Conservation (phyloP, 2,113 vertebrate species). For the Sturnus vulgaris region DNA sequence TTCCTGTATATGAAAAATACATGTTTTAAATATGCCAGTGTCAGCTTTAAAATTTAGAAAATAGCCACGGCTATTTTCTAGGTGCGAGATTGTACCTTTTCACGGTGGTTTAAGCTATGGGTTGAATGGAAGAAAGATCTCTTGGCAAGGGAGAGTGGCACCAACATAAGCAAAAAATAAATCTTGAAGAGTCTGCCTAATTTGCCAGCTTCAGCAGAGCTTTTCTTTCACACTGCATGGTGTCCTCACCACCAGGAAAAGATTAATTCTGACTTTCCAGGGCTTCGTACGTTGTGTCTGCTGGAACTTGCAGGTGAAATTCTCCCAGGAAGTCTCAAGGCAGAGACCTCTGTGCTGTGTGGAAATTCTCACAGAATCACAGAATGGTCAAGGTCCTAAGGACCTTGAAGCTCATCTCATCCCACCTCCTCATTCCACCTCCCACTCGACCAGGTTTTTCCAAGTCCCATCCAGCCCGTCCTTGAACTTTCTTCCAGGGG, state of each 20-base stretch:
- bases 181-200: not conserved
- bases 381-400: not conserved
- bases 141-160: not conserved
- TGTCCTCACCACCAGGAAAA: not conserved
- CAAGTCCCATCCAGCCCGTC: too few relatives aligned
- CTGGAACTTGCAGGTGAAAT: not conserved
- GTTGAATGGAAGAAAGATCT: not conserved
- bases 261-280: not conserved
- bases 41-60: not conserved
- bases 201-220: not conserved
- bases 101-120: accelerated
- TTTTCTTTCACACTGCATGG: not conserved
- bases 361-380: not conserved
- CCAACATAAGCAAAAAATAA: not conserved
- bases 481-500: not conserved
- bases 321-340: not conserved
- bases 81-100: accelerated
- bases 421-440: not conserved
- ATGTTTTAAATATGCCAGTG: accelerated
- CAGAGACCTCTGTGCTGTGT: accelerated
- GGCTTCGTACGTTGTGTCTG: accelerated
- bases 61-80: accelerated
- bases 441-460: not conserved
- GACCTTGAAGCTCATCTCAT: not conserved
- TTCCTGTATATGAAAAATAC: accelerated